Evolutionary conservation across 2,797 vertebrate genomes (phyloP), one percentile per base, ranked within the genome.

Genomic region (Tadarida brasiliensis): DNA sequence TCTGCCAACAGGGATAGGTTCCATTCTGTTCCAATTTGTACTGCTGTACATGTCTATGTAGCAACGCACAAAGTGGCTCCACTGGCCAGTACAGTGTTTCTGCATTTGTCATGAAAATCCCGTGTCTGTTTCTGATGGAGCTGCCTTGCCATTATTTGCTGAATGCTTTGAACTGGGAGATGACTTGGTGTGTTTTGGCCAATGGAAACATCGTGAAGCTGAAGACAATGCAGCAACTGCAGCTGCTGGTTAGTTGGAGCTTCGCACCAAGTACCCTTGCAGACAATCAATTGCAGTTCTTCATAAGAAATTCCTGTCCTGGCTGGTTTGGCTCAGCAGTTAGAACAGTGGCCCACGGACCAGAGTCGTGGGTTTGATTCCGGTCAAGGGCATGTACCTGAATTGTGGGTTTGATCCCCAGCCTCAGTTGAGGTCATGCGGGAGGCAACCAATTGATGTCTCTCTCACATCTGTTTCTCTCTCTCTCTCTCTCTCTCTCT

Each of bases 1-100:
- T 98, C 94, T 98, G 94, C 98, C 98, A 91, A 98, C 65, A 44
- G 99, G 98, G 98, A 99, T 67, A 98, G 47, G 96, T 98, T 98
- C 98, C 98, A 98, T 65, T 96, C 96, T 3, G 98, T 71, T 12
- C 98, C 98, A 65, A 95, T 94, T 33, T 97, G 80, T 78, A 98
- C 98, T 4, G 97, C 0, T 85, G 97, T 98, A 17, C 98, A 99
- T 78, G 12, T 4, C 98, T 98, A 98, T 51, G 97, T 39, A 47
- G 97, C 0, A 28, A 96, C 11, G 93, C 97, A 98, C 91, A 98
- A 73, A 0, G 87, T 1, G 0, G 90, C n/a, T 92, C 98, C 98
- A 1, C 97, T 95, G 0, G 98, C 90, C 26, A 99, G 98, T 33
- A 98, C 11, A 15, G 97, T 24, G 90, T 97, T 98, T 33, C 98